Percentiles rank a stretch among this genome's conserved stretches.
Evolutionary conservation across 2,797 vertebrate genomes (phyloP).

Genomic region (Heteromormyrus szaboi): DNA sequence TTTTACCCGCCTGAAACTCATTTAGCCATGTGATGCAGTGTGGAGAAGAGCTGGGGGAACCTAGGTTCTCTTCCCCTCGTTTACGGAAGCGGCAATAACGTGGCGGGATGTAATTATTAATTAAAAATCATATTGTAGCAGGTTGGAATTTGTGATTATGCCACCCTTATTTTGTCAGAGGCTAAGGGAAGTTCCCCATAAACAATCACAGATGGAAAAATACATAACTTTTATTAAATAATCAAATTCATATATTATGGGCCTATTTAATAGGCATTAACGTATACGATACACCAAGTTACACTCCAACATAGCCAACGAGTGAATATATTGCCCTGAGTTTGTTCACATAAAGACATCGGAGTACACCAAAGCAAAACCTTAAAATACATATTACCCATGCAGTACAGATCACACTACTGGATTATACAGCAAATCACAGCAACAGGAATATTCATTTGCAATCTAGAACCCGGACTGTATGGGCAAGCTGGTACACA

Average conservation of each 20-base stretch:
- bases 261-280: neutral
- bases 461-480: neutral
- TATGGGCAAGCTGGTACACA: neutral
- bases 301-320: neutral
- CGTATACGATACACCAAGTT: neutral
- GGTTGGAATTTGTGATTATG: neutral
- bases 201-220: neutral
- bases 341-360: neutral
- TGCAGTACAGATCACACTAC: neutral
- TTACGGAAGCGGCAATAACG: neutral
- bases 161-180: neutral
- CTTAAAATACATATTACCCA: neutral
- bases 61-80: neutral
- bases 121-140: neutral
- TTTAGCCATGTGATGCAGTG: neutral
- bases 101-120: neutral
- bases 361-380: neutral
- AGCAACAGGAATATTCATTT: neutral
- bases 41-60: neutral
- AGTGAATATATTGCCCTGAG: neutral
- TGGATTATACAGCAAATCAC: neutral
- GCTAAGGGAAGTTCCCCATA: neutral
- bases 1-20: neutral
- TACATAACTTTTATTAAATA: neutral
- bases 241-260: neutral